Evolutionary conservation across 2,797 vertebrate species (phyloP), one percentile per base, ranked within the genome.

Genomic region (Melanotaenia trifasciata): DNA sequence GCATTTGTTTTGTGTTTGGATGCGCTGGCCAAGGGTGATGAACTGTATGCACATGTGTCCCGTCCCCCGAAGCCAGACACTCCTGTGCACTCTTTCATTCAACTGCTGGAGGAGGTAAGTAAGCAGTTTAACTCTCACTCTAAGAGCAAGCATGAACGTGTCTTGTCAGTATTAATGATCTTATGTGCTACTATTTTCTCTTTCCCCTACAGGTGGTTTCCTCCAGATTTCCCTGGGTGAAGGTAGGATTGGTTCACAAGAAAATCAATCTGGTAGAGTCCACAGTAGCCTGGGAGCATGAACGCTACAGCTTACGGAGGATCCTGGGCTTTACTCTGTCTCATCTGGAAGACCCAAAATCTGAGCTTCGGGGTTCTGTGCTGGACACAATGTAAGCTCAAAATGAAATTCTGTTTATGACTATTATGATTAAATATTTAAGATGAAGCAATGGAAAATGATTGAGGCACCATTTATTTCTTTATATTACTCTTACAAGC

Each of bases 261-360:
- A 96, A 96, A 83, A 96, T 96, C 83, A 95, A 95, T 82, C 89
- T 95, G 12, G 94, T 92, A 47, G 95, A 96, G 63, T 89, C 93
- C 13, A 84, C 91, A 0, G 83, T 96, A 12, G 85, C 93, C 14
- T 96, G 95, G 95, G 95, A 96, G 68, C 95, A 96, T 0, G 95
- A 96, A 83, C 94, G 93, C 57, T 96, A 94, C 75, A 93, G 93
- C 53, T 85, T 95, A 60, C 93, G 92, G 36, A 89, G 92, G 69
- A 91, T 96, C 70, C 94, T 93, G 4, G 94, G 90, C 0, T 94
- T 96, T 84, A 96, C 94, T 1, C 78, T 96, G 74, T 96, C 95
- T 54, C 95, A 93, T 56, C 74, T 96, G 69, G 92, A 94, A 43
- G 92, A 94, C 67, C 92, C 91, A 61, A 94, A 86, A 78, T 91